Percentiles rank a stretch among this genome's conserved stretches.
Conservation (phyloP, 2,888 invertebrate genomes). For the Philopedon plagiatum region DNA sequence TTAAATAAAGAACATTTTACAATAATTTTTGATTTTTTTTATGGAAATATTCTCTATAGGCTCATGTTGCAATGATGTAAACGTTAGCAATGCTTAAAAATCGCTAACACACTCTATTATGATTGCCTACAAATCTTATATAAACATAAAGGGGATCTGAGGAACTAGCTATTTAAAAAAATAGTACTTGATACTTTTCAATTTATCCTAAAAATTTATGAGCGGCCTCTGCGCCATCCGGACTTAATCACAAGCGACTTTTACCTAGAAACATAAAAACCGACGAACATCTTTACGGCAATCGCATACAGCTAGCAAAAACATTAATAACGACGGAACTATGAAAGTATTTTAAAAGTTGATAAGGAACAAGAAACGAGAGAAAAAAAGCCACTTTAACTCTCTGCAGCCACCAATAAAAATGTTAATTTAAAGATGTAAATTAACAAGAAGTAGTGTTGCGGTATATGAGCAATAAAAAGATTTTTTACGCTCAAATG, state of each 20-base stretch:
- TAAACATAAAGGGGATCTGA: no score
- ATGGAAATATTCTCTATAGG: no score
- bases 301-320: not conserved
- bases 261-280: not conserved
- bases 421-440: conserved; percentile 24
- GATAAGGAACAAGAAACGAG: not conserved
- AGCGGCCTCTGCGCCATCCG: not conserved
- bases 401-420: conserved; percentile 1
- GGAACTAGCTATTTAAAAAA: no score
- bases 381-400: conserved; percentile 2
- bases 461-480: conserved; percentile 20
- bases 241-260: not conserved
- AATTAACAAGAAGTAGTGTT: conserved; percentile 28
- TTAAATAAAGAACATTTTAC: no score
- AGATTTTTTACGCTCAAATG: conserved; percentile 20
- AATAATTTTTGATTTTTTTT: no score
- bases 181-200: no score
- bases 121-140: no score
- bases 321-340: not conserved
- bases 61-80: no score
- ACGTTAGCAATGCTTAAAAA: no score
- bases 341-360: not conserved
- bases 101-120: no score
- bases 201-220: not conserved
- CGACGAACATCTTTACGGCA: not conserved